Percentiles rank a stretch among this genome's conserved stretches.
These are phyloP conservation scores for Anguilla pacifica DNA, from an alignment of 2,797 vertebrate genomes.

Conservation along the genomic window DNA sequence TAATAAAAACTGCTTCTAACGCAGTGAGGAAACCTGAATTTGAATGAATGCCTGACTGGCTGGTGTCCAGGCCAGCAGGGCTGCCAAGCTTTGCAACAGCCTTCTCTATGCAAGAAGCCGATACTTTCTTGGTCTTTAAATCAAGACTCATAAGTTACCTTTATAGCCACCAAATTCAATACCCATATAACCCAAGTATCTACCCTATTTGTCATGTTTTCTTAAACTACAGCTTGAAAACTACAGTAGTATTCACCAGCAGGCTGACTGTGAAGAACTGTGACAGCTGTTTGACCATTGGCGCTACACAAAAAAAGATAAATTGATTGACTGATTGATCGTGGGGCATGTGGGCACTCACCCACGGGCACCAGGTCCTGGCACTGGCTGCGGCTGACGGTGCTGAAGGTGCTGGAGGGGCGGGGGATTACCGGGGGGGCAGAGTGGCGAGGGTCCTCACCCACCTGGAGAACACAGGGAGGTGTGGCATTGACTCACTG, in stretches of 20 bases:
- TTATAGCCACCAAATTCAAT: not conserved
- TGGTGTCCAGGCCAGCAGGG: not conserved
- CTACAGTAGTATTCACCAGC: not conserved
- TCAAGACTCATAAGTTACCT: not conserved
- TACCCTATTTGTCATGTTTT: not conserved
- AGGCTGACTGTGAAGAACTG: not conserved
- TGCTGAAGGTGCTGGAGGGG: conserved; percentile 91
- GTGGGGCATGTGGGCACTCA: conserved; percentile 64
- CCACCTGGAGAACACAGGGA: conserved; percentile 76
- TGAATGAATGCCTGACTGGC: conserved; percentile 15
- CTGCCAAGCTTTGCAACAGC: not conserved
- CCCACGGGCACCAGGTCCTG: conserved; percentile 94
- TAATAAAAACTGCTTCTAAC: not conserved
- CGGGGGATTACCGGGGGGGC: conserved; percentile 84
- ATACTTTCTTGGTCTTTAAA: not conserved
- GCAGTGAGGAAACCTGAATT: not conserved
- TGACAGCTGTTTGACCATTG: not conserved
- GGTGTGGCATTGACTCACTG: conserved; percentile 27
- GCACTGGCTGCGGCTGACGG: conserved; percentile 88
- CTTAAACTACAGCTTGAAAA: not conserved
- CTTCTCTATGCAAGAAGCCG: not conserved
- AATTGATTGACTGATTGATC: not conserved
- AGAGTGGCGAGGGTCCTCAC: conserved; percentile 88
- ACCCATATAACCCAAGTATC: not conserved
- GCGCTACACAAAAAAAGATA: too few relatives aligned